Evolutionary conservation across 1,140 invertebrate genomes (phyloP).

Genomic region (Dendrolimus punctatus): DNA sequence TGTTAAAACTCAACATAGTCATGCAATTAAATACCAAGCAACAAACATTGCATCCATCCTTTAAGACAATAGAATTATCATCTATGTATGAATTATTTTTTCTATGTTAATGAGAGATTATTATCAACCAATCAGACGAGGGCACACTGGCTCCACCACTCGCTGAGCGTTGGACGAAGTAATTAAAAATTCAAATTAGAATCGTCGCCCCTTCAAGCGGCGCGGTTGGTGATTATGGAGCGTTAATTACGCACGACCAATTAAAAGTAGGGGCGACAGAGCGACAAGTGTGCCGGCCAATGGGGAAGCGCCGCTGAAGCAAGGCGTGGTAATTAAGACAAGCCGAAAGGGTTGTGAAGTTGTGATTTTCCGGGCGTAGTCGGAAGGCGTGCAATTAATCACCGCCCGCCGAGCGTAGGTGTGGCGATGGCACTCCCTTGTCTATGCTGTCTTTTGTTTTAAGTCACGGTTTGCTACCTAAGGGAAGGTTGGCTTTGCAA

Average conservation of each 20-base stretch:
- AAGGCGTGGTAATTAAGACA: slow-evolving; percentile 66
- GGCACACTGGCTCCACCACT: no score
- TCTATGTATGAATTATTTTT: slow-evolving; percentile 14
- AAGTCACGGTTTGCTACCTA: background rate
- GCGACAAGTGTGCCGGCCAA: slow-evolving; percentile 36
- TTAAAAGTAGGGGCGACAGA: slow-evolving; percentile 52
- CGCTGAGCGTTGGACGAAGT: slow-evolving; percentile 21
- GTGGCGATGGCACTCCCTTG: slow-evolving; percentile 13
- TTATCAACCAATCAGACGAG: slow-evolving; percentile 35
- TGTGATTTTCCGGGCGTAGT: slow-evolving; percentile 58
- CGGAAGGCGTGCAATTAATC: slow-evolving; percentile 51
- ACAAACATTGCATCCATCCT: no score
- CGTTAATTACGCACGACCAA: slow-evolving; percentile 65
- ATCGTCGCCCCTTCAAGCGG: slow-evolving; percentile 41
- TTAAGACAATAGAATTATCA: no score
- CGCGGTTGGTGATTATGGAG: slow-evolving; percentile 57
- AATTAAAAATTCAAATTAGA: slow-evolving; percentile 71
- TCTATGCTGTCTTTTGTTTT: slow-evolving; percentile 1
- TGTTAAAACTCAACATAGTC: no score
- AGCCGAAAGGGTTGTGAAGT: slow-evolving; percentile 63
- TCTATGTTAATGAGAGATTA: slow-evolving; percentile 25
- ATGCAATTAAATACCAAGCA: no score
- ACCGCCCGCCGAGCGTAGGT: slow-evolving; percentile 23
- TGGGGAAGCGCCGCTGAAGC: slow-evolving; percentile 48
- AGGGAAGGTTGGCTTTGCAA: no score